Percentiles rank a stretch among this genome's conserved stretches.
These are phyloP conservation scores for Macropodus opercularis DNA, from an alignment of 2,797 vertebrate genomes.

Conservation along the genomic window DNA sequence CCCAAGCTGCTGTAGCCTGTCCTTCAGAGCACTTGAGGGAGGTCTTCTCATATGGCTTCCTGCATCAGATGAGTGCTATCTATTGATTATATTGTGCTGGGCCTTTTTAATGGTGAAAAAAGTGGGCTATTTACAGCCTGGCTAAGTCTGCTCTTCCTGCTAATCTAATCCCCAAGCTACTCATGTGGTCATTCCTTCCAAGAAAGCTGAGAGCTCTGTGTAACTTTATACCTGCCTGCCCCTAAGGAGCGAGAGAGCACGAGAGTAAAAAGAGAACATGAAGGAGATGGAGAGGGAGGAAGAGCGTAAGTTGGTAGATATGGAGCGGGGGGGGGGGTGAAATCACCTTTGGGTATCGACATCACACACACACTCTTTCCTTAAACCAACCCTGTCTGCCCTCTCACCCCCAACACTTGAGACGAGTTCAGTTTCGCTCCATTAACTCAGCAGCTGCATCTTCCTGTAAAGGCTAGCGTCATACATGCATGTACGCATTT, in stretches of 20 bases:
- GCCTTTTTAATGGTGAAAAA: conserved; percentile 83
- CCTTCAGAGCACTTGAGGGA: conserved; percentile 84
- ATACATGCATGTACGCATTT: conserved; percentile 8
- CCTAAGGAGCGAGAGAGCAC: conserved; percentile 66
- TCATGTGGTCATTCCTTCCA: conserved; percentile 85
- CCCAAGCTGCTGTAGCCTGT: conserved; percentile 76
- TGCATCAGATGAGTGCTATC: conserved; percentile 82
- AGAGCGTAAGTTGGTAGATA: conserved; percentile 36
- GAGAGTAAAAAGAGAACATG: conserved; percentile 60
- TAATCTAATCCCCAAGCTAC: conserved; percentile 86
- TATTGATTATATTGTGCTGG: conserved; percentile 84
- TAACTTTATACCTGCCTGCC: conserved; percentile 83
- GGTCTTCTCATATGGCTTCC: conserved; percentile 80
- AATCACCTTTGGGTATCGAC: conserved; percentile 80
- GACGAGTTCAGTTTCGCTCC: conserved; percentile 79
- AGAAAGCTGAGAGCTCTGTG: conserved; percentile 84
- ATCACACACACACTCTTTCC: conserved; percentile 65
- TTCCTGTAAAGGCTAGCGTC: conserved; percentile 48
- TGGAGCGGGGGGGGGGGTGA: conserved; percentile 54
- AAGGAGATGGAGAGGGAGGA: conserved; percentile 53
- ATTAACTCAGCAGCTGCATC: conserved; percentile 68
- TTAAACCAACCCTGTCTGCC: conserved; percentile 72
- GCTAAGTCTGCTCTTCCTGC: conserved; percentile 85
- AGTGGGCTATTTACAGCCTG: conserved; percentile 82
- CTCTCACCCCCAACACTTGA: conserved; percentile 66